Evolutionary conservation across 2,888 invertebrate species (phyloP).

Genomic region (Cerastoderma edule): DNA sequence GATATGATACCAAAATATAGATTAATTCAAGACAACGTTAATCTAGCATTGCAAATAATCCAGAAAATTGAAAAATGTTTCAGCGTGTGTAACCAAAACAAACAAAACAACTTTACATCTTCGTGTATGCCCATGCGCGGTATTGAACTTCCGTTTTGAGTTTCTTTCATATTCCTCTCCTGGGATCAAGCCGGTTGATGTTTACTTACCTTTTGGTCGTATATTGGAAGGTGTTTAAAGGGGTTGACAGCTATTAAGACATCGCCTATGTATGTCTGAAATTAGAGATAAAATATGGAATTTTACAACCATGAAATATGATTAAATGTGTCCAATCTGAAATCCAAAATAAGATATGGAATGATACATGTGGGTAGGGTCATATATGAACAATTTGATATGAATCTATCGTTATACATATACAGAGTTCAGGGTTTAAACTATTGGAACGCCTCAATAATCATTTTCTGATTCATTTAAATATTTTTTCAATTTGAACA

Average conservation of each 20-base stretch:
- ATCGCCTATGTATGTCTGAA: constrained; percentile 34
- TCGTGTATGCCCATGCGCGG: not conserved
- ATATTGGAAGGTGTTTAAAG: constrained; percentile 22
- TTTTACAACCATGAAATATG: not conserved
- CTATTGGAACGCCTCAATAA: too few relatives aligned
- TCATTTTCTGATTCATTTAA: too few relatives aligned
- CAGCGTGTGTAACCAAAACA: not conserved
- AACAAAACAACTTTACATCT: not conserved
- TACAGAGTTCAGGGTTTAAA: not conserved
- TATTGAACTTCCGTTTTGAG: not conserved
- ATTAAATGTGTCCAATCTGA: not conserved
- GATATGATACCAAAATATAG: too few relatives aligned
- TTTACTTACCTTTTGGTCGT: constrained; percentile 11
- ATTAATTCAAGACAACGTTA: not conserved
- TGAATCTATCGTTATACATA: not conserved
- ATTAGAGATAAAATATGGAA: too few relatives aligned
- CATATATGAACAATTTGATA: not conserved
- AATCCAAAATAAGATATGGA: not conserved
- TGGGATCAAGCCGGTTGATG: not conserved
- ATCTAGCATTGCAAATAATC: not conserved
- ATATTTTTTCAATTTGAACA: too few relatives aligned
- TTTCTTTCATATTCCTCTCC: not conserved
- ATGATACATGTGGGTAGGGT: not conserved
- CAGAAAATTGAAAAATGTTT: not conserved
- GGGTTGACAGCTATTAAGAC: constrained; percentile 25